phyloP scores from a whole-genome alignment of 2,888 invertebrate genomes.

The Microdon myrmicae region DNA sequence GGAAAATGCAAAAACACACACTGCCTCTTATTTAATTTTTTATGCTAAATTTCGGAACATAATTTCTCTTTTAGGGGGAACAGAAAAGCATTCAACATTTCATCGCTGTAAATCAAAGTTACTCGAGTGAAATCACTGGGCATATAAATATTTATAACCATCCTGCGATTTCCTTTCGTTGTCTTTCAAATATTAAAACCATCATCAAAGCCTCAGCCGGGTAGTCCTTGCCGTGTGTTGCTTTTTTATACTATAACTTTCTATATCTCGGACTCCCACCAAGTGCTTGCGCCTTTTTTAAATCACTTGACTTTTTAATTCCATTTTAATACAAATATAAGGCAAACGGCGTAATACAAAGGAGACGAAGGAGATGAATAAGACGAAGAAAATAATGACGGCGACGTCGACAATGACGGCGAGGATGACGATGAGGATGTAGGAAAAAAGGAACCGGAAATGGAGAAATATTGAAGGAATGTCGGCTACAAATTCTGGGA shows the following conservation, averaged over 20 bases:
- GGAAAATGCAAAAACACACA: background rate
- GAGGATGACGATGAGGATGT: background rate
- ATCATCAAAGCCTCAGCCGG: slow-evolving; percentile 23
- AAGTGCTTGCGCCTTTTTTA: background rate
- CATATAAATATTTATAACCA: slow-evolving; percentile 38
- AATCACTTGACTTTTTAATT: slow-evolving; percentile 27
- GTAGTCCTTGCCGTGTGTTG: background rate
- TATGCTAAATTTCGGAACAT: slow-evolving; percentile 10
- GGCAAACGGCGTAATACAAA: slow-evolving; percentile 16
- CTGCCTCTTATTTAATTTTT: slow-evolving; percentile 7
- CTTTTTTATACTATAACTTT: background rate
- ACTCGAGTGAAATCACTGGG: slow-evolving; percentile 10
- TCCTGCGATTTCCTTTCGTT: slow-evolving; percentile 30
- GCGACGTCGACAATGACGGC: background rate
- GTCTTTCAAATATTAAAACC: slow-evolving; percentile 40
- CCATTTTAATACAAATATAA: slow-evolving; percentile 25
- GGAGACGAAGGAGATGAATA: slow-evolving; percentile 4
- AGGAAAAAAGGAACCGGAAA: background rate
- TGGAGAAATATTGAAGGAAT: background rate
- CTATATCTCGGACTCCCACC: background rate
- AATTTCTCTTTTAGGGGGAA: background rate
- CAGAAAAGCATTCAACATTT: slow-evolving; percentile 37
- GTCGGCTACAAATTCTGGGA: slow-evolving; percentile 9
- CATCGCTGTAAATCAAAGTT: slow-evolving; percentile 35
- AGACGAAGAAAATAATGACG: background rate